Evolutionary conservation across 2,888 invertebrate genomes (phyloP).

Genomic region (Dasypolia templi): DNA sequence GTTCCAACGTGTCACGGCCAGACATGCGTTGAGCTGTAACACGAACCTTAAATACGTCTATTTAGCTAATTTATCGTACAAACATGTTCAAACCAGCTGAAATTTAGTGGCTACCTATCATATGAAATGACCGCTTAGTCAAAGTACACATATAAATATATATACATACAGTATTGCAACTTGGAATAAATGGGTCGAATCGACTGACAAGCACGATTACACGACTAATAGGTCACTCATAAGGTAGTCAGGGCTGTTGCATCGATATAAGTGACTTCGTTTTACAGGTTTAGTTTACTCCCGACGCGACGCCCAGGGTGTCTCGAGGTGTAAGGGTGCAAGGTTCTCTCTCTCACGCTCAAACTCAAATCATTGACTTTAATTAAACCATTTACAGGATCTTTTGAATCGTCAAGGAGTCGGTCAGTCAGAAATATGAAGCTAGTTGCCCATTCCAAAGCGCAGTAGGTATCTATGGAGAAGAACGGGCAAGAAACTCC

Average conservation of each 20-base stretch:
- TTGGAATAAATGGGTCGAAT: not conserved
- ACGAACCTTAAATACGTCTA: constrained; percentile 49
- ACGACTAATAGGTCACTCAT: not conserved
- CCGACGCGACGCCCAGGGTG: no score
- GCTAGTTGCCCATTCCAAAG: no score
- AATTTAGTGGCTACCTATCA: constrained; percentile 50
- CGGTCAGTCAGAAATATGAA: no score
- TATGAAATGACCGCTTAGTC: constrained; percentile 31
- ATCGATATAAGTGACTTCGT: not conserved
- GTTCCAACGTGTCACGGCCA: constrained; percentile 39
- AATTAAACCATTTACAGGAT: no score
- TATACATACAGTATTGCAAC: not conserved
- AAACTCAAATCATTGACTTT: no score
- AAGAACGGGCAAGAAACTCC: no score
- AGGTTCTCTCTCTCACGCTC: no score
- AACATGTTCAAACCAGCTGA: constrained; percentile 54
- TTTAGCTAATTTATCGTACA: constrained; percentile 51
- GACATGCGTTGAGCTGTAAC: constrained; percentile 41
- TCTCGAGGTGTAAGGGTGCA: no score
- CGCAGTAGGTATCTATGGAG: no score
- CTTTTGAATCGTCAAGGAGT: no score
- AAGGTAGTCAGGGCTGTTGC: not conserved
- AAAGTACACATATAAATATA: not conserved
- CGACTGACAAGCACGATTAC: not conserved
- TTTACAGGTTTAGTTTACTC: not conserved